Evolutionary conservation across 2,888 invertebrate species (phyloP), one percentile per base, ranked within the genome.

Genomic region (Adela reaumurella): DNA sequence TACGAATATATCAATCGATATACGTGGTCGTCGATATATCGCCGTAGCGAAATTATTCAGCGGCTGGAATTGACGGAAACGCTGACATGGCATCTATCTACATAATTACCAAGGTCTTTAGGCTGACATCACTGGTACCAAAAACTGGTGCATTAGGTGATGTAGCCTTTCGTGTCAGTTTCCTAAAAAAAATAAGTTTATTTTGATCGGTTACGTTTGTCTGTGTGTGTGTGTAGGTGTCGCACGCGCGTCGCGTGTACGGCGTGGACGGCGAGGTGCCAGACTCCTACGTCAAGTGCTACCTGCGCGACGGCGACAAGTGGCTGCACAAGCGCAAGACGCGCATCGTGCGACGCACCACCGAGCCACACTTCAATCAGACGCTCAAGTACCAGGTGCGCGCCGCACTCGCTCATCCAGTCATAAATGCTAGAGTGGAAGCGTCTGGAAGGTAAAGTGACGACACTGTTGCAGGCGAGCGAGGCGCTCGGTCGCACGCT

Each of bases 281-380:
- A 64, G 95, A 96, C 67, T 95, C 94, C 17, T 96, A 96, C 74
- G 94, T 95, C 48, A 95, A 96, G 74, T 95, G 94, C 56, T 95
- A 94, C 66, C 81, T 95, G 51, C 87, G 92, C 51, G 94, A 94
- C 63, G 92, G 92, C 19, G 92, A 92, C 55, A 87, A 91, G 56
- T 88, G 92, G 85, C 78, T 94, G 51, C 92, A 94, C 68, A 95
- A 95, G 73, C 89, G 93, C 62, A 96, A 96, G 72, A 96, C 95
- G 1, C 83, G 92, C 45, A 89, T 94, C 20, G 83, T 90, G 17
- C 84, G 90, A 48, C 90, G 90, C 62, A 88, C 88, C 46, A 86
- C 86, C 50, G 91, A 92, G 64, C 95, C 95, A 4, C 85, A 90
- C 60, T 96, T 89, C 74, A 86, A 90, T 50, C 94, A 94, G 69